Evolutionary conservation across 2,113 vertebrate species (phyloP).

Genomic region (Platycercus adscitus): DNA sequence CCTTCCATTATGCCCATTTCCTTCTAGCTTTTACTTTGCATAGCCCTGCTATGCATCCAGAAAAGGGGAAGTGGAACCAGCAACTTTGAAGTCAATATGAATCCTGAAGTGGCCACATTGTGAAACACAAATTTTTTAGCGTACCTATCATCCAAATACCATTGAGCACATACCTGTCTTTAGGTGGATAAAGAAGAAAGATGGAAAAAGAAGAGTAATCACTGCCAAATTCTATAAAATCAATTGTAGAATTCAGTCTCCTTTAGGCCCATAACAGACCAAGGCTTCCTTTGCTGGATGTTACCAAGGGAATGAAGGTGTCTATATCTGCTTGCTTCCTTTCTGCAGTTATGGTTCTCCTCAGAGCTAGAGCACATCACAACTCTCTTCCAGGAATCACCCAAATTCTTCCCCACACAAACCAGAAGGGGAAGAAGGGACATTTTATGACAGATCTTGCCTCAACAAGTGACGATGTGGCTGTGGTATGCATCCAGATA

Average conservation of each 20-base stretch:
- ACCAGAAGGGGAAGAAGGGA: not conserved
- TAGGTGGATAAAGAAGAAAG: not conserved
- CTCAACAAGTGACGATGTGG: not conserved
- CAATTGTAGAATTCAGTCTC: not conserved
- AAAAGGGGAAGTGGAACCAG: slow-evolving; percentile 27
- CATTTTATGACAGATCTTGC: not conserved
- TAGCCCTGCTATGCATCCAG: not conserved
- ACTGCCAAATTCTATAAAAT: not conserved
- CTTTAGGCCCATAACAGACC: not conserved
- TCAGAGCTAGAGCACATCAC: not conserved
- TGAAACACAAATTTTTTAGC: not conserved
- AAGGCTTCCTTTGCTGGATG: not conserved
- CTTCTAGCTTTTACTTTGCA: slow-evolving; percentile 27
- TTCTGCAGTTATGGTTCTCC: not conserved
- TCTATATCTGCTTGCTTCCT: not conserved
- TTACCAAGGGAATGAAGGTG: not conserved
- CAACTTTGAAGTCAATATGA: not conserved
- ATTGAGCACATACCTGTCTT: not conserved
- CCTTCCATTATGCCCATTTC: not conserved
- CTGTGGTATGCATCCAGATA: not conserved
- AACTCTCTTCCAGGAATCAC: not conserved
- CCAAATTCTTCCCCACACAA: not conserved
- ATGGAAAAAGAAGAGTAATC: not conserved
- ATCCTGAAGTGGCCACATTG: not conserved
- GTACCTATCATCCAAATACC: not conserved